These are phyloP conservation scores for Lepus americanus DNA, from an alignment of 2,113 vertebrate genomes.

Conservation along the genomic window DNA sequence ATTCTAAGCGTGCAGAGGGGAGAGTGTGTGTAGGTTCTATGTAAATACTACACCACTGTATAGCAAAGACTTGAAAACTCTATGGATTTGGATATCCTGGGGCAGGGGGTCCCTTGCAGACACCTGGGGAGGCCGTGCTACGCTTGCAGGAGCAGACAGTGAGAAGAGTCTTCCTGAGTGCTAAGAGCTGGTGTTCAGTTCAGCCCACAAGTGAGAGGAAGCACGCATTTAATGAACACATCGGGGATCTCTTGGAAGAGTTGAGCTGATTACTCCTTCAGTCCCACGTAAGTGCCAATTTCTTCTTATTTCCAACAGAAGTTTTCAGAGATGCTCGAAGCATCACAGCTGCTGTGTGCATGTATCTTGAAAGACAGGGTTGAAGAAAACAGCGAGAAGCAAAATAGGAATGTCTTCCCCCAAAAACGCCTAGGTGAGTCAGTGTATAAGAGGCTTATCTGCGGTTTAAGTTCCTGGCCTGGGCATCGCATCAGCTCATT, in stretches of 20 bases:
- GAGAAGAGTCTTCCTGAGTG: background rate
- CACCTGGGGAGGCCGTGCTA: background rate
- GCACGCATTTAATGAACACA: accelerated
- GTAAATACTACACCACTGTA: background rate
- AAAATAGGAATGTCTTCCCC: background rate
- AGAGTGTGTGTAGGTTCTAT: background rate
- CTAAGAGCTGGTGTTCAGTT: background rate
- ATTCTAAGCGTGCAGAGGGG: background rate
- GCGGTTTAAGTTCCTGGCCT: background rate
- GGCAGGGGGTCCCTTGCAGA: no score
- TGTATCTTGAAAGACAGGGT: background rate
- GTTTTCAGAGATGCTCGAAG: background rate
- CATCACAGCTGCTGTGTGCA: background rate
- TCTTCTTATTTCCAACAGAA: background rate
- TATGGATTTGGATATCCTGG: background rate
- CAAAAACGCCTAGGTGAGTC: background rate
- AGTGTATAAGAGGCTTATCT: background rate
- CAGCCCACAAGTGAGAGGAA: background rate
- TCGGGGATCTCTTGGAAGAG: background rate
- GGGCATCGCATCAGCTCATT: background rate
- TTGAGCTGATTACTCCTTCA: background rate
- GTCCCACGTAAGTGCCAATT: background rate
- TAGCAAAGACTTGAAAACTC: background rate
- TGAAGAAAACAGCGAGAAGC: background rate
- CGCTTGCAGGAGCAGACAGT: background rate